Percentiles rank a stretch among this genome's conserved stretches.
These are phyloP conservation scores for Pluvianellus socialis DNA, from an alignment of 2,113 vertebrate genomes.

Conservation along the genomic window DNA sequence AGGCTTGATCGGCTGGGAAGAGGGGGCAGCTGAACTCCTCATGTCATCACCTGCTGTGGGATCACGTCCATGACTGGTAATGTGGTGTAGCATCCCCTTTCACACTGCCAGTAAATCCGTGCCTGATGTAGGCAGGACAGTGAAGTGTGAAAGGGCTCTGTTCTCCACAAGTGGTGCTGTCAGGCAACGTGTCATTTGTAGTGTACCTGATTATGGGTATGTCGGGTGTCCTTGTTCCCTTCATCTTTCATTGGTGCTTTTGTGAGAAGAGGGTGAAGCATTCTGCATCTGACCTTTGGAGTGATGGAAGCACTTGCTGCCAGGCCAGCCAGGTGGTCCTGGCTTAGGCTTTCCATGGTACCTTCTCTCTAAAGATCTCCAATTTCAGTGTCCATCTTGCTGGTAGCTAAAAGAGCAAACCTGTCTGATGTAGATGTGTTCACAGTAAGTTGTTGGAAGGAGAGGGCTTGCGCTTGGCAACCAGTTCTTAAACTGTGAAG, in stretches of 20 bases:
- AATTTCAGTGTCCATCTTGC: neutral
- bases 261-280: neutral
- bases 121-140: neutral
- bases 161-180: neutral
- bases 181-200: neutral
- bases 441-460: neutral
- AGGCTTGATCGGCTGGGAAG: neutral
- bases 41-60: neutral
- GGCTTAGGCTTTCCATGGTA: neutral
- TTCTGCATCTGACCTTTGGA: neutral
- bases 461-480: neutral
- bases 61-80: neutral
- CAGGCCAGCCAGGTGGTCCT: neutral
- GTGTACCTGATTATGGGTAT: neutral
- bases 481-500: neutral
- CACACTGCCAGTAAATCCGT: fast-evolving
- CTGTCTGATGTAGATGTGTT: neutral
- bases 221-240: neutral
- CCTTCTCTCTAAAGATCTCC: neutral
- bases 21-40: neutral
- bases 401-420: neutral
- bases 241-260: neutral
- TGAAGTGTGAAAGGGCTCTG: neutral
- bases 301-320: neutral
- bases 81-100: neutral